Conservation (phyloP, 2,113 vertebrate species). For the Drymodes brunneopygia region DNA sequence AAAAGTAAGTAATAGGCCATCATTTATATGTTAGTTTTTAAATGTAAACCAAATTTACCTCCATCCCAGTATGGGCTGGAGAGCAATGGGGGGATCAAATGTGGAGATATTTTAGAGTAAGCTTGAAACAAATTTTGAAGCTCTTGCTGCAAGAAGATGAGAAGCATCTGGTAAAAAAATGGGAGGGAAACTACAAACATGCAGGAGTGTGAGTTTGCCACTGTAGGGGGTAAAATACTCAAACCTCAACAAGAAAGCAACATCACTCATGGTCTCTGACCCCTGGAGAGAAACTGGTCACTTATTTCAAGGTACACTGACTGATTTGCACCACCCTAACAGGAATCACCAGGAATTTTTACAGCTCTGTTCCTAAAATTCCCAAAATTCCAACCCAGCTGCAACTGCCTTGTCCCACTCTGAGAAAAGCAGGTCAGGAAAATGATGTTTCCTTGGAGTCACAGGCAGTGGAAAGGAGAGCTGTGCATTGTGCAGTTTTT, state of each 20-base stretch:
- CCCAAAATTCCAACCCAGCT: neutral
- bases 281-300: neutral
- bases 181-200: neutral
- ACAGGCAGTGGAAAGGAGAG: neutral
- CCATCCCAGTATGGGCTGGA: neutral
- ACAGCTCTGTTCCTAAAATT: neutral
- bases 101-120: neutral
- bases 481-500: neutral
- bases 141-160: neutral
- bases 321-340: too few relatives aligned
- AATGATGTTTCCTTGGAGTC: neutral
- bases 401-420: neutral
- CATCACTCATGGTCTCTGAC: neutral
- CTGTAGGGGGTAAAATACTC: fast-evolving
- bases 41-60: neutral
- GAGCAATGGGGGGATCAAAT: fast-evolving
- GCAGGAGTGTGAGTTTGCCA: neutral
- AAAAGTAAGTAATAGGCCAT: neutral
- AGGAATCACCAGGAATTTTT: neutral
- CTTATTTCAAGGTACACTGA: neutral
- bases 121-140: neutral
- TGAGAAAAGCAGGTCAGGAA: fast-evolving
- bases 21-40: neutral
- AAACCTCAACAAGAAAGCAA: neutral
- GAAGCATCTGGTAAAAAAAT: neutral